phyloP scores from a whole-genome alignment of 1,140 invertebrate species.

The Drosophila malerkotliana region DNA sequence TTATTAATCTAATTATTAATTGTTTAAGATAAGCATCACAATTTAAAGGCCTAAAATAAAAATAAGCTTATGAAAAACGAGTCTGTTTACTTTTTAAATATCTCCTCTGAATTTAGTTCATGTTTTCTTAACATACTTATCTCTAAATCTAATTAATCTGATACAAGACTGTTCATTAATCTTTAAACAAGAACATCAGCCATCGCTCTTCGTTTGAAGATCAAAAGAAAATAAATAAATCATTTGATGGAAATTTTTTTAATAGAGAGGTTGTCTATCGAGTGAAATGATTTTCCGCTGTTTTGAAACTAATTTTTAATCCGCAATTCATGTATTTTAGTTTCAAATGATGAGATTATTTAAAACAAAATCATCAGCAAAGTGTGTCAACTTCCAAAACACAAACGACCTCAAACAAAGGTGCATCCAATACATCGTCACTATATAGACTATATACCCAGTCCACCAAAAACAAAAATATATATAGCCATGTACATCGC shows the following conservation, averaged over 20 bases:
- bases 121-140: slow-evolving; percentile 20
- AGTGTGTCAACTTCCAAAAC: slow-evolving; percentile 63
- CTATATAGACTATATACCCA: slow-evolving; percentile 29
- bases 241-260: slow-evolving; percentile 20
- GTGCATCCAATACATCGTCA: slow-evolving; percentile 56
- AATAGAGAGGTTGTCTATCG: background rate
- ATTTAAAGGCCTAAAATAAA: background rate
- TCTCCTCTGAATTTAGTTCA: slow-evolving; percentile 3
- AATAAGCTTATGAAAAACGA: background rate
- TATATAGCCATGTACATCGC: slow-evolving; percentile 9
- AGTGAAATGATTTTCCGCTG: slow-evolving; percentile 12
- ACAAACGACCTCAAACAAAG: slow-evolving; percentile 68
- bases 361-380: background rate
- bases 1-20: background rate
- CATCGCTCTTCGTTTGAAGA: slow-evolving; percentile 33
- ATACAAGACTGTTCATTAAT: slow-evolving; percentile 29
- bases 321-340: background rate
- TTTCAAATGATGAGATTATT: background rate
- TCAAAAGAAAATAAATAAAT: slow-evolving; percentile 43
- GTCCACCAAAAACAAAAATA: slow-evolving; percentile 11
- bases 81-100: too few relatives aligned
- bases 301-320: background rate
- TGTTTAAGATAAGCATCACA: background rate
- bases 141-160: slow-evolving; percentile 6
- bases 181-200: slow-evolving; percentile 14